Base-by-base conservation (phyloP, 2,113 vertebrate genomes). In the Nansenia antarctica region DNA sequence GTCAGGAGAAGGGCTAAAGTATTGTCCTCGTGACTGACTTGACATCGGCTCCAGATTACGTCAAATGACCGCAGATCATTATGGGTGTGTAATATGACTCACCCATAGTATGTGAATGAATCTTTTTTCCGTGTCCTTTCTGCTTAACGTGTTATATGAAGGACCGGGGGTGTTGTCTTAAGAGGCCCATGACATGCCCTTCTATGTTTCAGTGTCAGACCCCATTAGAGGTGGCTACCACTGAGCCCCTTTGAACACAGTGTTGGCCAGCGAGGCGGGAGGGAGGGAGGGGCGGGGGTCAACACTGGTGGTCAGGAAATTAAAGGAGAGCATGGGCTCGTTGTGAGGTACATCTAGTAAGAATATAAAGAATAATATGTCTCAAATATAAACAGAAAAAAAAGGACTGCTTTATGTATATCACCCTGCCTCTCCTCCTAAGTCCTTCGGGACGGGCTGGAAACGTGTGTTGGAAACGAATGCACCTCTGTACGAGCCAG, bases 221-320 rank as follows among this genome's bases (percentile, higher is more conserved):
- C 29, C 26, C 45, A 54, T 73, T 67, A 67, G 20, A 20, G 3
- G 11, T 29, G 26, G 71, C 64, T 20, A 53, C 57, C 24, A 18
- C 24, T 31, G 57, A 49, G 63, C 12, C 14, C 32, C 57, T 61
- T 69, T 69, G 39, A 69, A 69, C 53, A 35, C 57, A 52, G 55
- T 57, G 22, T 61, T 7, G 15, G n/a, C n/a, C n/a, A n/a, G n/a
- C n/a, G n/a, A n/a, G n/a, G n/a, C n/a, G n/a, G n/a, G n/a, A n/a
- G 20, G n/a, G 67, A 52, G 67, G 39, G 58, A 35, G 67, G 55
- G 32, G n/a, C n/a, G n/a, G 67, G 52, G 47, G 47, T 39, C 34
- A 42, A 62, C 54, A 54, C 54, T 47, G 69, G 60, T 62, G 53
- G 59, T 69, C 60, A 73, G 76, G 57, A 74, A 73, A 74, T 78